phyloP scores from a whole-genome alignment of 2,888 invertebrate species.

The Aricia artaxerxes region DNA sequence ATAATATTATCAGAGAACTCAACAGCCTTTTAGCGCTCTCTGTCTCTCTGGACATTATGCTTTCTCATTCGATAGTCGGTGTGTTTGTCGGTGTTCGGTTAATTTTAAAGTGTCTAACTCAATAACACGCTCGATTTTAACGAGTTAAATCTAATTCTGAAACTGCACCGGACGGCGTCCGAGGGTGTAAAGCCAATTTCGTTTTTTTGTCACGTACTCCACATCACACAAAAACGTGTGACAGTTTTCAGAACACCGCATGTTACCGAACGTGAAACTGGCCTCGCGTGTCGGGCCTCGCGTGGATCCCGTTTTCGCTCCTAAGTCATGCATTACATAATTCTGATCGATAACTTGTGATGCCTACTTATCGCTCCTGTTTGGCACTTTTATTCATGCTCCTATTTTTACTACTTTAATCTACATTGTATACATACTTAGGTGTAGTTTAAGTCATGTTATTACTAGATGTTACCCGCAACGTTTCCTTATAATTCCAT shows the following conservation, averaged over 20 bases:
- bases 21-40: not conserved
- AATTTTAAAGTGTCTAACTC: constrained; percentile 19
- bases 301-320: not conserved
- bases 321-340: not conserved
- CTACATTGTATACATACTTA: not conserved
- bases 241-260: not conserved
- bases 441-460: not conserved
- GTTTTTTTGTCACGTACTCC: constrained; percentile 5
- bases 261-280: not conserved
- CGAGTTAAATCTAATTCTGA: constrained; percentile 22
- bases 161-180: constrained; percentile 4
- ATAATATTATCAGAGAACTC: no score
- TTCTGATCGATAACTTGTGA: not conserved
- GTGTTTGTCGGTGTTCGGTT: not conserved
- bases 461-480: no score
- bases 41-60: no score
- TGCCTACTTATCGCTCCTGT: not conserved
- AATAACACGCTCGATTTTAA: constrained; percentile 17
- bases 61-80: no score
- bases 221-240: not conserved
- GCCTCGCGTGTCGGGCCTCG: not conserved
- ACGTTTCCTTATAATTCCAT: no score
- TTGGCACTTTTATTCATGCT: not conserved
- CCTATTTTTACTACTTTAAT: not conserved
- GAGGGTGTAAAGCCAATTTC: constrained; percentile 17